A percentile compares a stretch with the other conserved stretches of the same genome.
Conservation (phyloP, 2,797 vertebrate genomes). For the Stomatorhinus walkeri region DNA sequence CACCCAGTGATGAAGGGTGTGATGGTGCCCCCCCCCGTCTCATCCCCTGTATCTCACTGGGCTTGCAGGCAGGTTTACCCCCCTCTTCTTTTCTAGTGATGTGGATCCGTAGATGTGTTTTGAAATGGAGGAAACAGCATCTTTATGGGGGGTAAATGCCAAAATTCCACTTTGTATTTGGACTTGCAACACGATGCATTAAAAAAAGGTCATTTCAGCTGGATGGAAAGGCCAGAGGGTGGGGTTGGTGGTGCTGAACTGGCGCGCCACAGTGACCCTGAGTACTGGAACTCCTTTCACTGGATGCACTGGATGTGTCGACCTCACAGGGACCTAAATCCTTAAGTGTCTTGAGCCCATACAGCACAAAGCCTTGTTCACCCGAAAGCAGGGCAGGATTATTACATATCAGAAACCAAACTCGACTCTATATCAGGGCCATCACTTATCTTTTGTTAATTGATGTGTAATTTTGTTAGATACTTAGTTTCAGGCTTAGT, state of each 20-base stretch:
- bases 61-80: neutral
- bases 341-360: slow-evolving; percentile 21
- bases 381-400: neutral
- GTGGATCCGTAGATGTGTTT: neutral
- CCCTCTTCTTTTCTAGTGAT: neutral
- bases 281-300: neutral
- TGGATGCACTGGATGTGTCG: neutral
- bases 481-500: neutral
- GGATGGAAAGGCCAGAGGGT: neutral
- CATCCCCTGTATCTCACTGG: neutral
- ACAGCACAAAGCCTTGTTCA: neutral
- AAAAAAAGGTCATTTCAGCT: neutral
- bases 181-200: neutral
- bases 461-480: neutral
- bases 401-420: slow-evolving; percentile 25
- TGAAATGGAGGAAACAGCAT: neutral
- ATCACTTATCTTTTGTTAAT: neutral
- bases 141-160: neutral
- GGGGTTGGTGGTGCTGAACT: neutral
- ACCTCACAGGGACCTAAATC: slow-evolving; percentile 7
- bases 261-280: neutral
- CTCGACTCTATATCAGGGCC: slow-evolving; percentile 12
- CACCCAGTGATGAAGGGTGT: neutral
- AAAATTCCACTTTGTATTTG: neutral
- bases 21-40: neutral